Base-by-base conservation (phyloP, 2,888 invertebrate genomes). In the Cantharis rufa region DNA sequence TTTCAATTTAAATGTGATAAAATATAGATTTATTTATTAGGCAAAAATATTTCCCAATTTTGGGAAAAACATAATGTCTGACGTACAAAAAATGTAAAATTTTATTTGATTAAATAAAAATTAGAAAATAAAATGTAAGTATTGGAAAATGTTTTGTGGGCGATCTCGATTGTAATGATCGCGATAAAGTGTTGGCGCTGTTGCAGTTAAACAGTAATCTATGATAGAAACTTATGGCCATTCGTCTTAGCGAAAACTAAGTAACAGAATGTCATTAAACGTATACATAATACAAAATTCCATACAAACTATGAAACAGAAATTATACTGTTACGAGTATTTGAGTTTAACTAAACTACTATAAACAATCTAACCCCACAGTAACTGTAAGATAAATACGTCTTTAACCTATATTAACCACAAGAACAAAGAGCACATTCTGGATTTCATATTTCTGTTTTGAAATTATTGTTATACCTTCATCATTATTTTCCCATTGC, bases 291-390 rank as follows among this genome's bases (percentile, higher is more conserved):
- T 82, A 83, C 82, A 82, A 84, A 83, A 85, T 84, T 83, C 83
- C 82, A 78, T 81, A 83, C 83, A 82, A 83, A 84, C 83, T 82
- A 84, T 84, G 82, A 78, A 83, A 83, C 82, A 81, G 80, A 81
- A 82, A 83, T 83, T 83, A 83, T 77, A 80, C 78, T 71, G 77
- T 80, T 80, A 78, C 78, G 76, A 78, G 78, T 79, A 73, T 81
- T 80, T 82, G 81, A 81, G 83, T 81, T 81, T 80, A 80, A 81
- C 82, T 84, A 84, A 84, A 82, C 83, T 82, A 84, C 83, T 84
- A 84, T 82, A 83, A 84, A 84, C 84, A 85, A 69, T 79, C 70
- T 79, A 81, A 83, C 83, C 82, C 81, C 76, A 78, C 78, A 79
- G 80, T 74, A 83, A 83, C 82, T 84, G 83, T 70, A 82, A 82